Conservation (phyloP, 2,888 invertebrate genomes). For the Ormyrus rosae region DNA sequence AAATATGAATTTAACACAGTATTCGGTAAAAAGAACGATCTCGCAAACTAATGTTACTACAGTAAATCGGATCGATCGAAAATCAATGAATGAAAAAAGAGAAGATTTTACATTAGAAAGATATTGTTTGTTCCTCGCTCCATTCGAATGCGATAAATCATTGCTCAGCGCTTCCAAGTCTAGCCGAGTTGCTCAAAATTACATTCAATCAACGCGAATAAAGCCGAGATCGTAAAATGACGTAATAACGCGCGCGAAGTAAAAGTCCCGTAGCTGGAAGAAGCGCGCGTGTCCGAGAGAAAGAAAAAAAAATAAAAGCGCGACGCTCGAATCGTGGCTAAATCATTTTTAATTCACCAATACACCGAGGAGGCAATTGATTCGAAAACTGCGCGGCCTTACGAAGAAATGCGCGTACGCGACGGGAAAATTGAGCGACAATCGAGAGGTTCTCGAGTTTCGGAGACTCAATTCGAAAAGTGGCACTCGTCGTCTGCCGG, state of each 20-base stretch:
- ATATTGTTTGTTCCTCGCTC: too few species aligned
- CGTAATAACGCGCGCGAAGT: not conserved
- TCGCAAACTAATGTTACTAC: too few species aligned
- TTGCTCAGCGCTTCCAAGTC: not conserved
- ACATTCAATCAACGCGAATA: conserved; percentile 24
- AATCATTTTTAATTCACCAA: conserved; percentile 42
- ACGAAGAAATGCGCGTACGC: not conserved
- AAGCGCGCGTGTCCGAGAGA: not conserved
- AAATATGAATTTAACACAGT: too few species aligned
- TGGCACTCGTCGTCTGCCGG: conserved; percentile 29
- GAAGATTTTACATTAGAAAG: too few species aligned
- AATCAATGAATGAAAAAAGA: too few species aligned
- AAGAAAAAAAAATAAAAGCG: not conserved
- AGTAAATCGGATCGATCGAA: too few species aligned
- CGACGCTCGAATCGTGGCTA: conserved; percentile 40
- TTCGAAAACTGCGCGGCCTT: not conserved
- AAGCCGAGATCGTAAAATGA: not conserved
- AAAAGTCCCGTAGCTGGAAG: too few species aligned
- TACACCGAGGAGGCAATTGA: conserved; percentile 21
- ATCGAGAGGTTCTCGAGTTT: conserved; percentile 45
- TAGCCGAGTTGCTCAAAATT: conserved; percentile 16
- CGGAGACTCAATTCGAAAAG: conserved; percentile 45
- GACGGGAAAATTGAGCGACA: conserved; percentile 15
- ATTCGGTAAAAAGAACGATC: too few species aligned
- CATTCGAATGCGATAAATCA: not conserved